A percentile compares a stretch with the other conserved stretches of the same genome.
Conservation (phyloP, 2,888 invertebrate species). For the Ornithoptera priamus region DNA sequence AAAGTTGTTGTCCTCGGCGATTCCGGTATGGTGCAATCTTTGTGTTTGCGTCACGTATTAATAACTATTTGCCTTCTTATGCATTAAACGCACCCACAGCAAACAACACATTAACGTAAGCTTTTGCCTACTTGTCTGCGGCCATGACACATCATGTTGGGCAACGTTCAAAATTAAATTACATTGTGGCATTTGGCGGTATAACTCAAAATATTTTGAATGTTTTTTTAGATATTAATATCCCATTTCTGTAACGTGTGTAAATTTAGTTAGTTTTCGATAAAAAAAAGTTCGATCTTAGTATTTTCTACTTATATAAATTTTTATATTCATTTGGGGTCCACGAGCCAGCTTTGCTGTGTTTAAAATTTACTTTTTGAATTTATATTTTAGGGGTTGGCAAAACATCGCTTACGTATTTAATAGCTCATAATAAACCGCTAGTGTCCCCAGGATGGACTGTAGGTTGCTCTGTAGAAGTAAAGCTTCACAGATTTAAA, state of each 20-base stretch:
- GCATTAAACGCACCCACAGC: slow-evolving; percentile 23
- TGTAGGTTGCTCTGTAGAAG: slow-evolving; percentile 97
- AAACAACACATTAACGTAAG: slow-evolving; percentile 31
- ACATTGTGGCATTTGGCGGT: slow-evolving; percentile 41
- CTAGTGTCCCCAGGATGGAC: slow-evolving; percentile 95
- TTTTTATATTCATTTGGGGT: not conserved
- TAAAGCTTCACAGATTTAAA: slow-evolving; percentile 96
- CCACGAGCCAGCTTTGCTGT: not conserved
- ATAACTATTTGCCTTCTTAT: slow-evolving; percentile 32
- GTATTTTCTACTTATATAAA: not conserved
- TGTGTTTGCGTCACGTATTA: slow-evolving; percentile 42
- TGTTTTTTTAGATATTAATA: not conserved
- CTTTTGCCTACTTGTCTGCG: slow-evolving; percentile 59
- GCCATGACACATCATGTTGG: slow-evolving; percentile 59
- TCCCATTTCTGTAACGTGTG: not conserved
- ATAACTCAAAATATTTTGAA: slow-evolving; percentile 31
- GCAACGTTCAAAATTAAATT: slow-evolving; percentile 45
- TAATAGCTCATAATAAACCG: slow-evolving; percentile 93
- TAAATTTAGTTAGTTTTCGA: not conserved
- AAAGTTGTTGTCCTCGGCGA: slow-evolving; percentile 95
- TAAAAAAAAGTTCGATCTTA: not conserved
- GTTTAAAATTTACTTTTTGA: not conserved
- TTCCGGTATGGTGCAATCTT: slow-evolving; percentile 82
- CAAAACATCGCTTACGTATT: slow-evolving; percentile 95
- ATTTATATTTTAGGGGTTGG: slow-evolving; percentile 88